Evolutionary conservation across 2,113 vertebrate species (phyloP).

Genomic region (Tragelaphus buxtoni): DNA sequence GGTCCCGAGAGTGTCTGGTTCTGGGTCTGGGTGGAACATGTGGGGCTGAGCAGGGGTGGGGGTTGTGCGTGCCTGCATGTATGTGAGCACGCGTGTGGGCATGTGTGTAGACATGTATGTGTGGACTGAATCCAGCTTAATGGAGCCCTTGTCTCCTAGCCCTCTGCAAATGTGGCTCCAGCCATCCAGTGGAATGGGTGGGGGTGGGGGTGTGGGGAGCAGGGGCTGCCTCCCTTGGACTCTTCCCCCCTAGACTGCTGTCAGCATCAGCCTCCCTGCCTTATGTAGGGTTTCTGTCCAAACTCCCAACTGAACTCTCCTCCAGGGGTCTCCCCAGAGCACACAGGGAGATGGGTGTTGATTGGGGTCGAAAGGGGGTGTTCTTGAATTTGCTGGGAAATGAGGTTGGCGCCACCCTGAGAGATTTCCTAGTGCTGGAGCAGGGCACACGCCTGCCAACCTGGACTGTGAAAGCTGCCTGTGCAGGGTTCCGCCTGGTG

Average conservation of each 20-base stretch:
- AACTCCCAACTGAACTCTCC: neutral
- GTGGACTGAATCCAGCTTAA: neutral
- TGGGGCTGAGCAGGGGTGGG: neutral
- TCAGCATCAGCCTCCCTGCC: neutral
- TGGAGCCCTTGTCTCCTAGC: fast-evolving
- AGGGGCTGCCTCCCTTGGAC: neutral
- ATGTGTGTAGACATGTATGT: neutral
- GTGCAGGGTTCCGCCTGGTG: fast-evolving
- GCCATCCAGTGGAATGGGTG: fast-evolving
- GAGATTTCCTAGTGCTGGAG: neutral
- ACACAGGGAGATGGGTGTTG: neutral
- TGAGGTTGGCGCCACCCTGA: fast-evolving
- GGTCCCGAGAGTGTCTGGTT: neutral
- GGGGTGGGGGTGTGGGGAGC: neutral
- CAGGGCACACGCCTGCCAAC: neutral
- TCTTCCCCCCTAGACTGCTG: neutral
- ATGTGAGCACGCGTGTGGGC: neutral
- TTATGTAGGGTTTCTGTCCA: neutral
- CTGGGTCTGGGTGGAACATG: neutral
- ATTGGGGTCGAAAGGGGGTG: no score
- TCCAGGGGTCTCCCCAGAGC: neutral
- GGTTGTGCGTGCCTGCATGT: neutral
- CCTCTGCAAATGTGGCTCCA: neutral
- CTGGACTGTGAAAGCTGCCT: neutral
- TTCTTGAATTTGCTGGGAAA: neutral